Percentiles rank a stretch among this genome's conserved stretches.
These are phyloP conservation scores for Temnothorax ravouxi DNA, from an alignment of 2,888 invertebrate genomes.

Conservation along the genomic window DNA sequence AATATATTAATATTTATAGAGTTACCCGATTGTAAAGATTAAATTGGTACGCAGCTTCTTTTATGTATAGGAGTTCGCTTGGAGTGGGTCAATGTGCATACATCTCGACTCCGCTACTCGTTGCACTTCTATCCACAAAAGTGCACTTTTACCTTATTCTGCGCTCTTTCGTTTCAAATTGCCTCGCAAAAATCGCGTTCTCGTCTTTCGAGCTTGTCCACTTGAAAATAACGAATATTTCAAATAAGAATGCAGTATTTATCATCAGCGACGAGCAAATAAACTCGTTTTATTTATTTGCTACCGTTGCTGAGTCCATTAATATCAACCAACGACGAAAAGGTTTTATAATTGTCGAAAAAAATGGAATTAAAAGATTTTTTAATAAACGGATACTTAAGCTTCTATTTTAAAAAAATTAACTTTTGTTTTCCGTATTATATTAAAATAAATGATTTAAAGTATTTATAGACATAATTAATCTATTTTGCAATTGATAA, in stretches of 20 bases:
- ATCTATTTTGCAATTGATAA: background rate
- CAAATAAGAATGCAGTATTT: background rate
- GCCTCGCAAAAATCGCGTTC: background rate
- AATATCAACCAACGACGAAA: background rate
- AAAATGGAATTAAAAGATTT: background rate
- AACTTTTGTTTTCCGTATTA: background rate
- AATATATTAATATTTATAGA: background rate
- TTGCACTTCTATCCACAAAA: conserved; percentile 10
- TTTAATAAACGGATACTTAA: background rate
- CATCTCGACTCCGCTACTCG: background rate
- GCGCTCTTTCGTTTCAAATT: conserved; percentile 24
- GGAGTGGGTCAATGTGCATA: conserved; percentile 21
- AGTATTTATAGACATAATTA: background rate
- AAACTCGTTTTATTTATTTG: background rate
- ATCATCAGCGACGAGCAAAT: background rate
- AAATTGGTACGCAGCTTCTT: background rate
- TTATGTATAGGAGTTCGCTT: background rate
- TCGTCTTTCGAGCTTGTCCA: background rate
- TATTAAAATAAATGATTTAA: background rate
- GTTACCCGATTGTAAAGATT: background rate
- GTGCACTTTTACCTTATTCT: conserved; percentile 10
- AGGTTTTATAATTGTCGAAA: background rate
- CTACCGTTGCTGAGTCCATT: background rate
- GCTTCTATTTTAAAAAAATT: background rate
- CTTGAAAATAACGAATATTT: conserved; percentile 37